These are phyloP conservation scores for Porites lobata DNA, from an alignment of 92 coral and sea anemone genomes.

Conservation along the genomic window DNA sequence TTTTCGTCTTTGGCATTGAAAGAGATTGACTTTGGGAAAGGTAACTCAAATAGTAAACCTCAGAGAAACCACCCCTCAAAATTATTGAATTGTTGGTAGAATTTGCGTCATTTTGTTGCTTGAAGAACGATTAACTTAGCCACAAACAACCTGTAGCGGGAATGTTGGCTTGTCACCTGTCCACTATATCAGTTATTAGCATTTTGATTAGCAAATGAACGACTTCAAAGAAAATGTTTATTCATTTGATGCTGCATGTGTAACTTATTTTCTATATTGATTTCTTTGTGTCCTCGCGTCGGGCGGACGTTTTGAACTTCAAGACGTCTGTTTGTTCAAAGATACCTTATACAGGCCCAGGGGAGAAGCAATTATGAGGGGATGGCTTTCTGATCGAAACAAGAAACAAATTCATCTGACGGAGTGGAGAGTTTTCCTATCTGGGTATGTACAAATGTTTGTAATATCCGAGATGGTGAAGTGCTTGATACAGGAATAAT, in stretches of 20 bases:
- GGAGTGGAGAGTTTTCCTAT: not conserved
- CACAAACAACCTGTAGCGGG: constrained; percentile 35
- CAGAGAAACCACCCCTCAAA: no score
- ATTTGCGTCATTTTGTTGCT: not conserved
- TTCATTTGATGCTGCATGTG: constrained; percentile 26
- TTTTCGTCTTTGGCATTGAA: not conserved
- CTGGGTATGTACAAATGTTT: constrained; percentile 38
- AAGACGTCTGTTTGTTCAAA: not conserved
- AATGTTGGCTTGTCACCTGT: constrained; percentile 41
- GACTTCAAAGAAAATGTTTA: constrained; percentile 26
- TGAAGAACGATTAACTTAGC: constrained; percentile 3
- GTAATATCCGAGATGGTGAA: not conserved
- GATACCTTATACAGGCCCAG: constrained; percentile 7
- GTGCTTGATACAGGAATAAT: not conserved
- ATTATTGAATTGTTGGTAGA: not conserved
- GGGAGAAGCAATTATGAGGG: constrained; percentile 10
- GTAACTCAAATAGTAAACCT: not conserved
- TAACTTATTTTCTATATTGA: constrained; percentile 14
- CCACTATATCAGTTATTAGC: constrained; percentile 6
- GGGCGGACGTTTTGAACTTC: constrained; percentile 18
- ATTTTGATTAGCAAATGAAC: constrained; percentile 41
- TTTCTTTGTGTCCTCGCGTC: not conserved
- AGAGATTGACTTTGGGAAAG: not conserved
- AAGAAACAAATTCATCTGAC: constrained; percentile 9
- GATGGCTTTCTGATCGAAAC: constrained; percentile 5